phyloP scores from a whole-genome alignment of 2,888 invertebrate species.

The Protonemura montana region DNA sequence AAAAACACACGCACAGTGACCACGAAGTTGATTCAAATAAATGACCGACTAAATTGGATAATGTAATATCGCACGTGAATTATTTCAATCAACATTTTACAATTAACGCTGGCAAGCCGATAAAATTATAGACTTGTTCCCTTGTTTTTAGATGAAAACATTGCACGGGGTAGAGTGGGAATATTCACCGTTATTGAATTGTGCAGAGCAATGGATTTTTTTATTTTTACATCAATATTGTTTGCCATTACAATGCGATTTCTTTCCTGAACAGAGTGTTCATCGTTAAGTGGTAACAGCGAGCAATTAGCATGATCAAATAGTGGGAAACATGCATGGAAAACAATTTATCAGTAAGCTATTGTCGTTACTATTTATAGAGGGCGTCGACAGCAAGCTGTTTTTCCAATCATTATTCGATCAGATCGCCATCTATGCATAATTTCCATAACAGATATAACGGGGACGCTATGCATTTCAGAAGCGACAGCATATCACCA shows the following conservation, averaged over 20 bases:
- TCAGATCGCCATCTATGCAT: background rate
- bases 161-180: background rate
- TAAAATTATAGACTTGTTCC: background rate
- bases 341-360: slow-evolving; percentile 7
- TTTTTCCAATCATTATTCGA: background rate
- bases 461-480: background rate
- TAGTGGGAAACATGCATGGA: background rate
- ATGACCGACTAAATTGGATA: background rate
- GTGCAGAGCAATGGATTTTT: background rate
- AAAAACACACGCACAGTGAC: background rate
- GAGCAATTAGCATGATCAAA: background rate
- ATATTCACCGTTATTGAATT: background rate
- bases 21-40: background rate
- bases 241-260: background rate
- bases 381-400: background rate
- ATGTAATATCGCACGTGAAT: background rate
- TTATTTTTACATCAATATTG: background rate
- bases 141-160: background rate
- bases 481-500: background rate
- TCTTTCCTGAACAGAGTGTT: background rate
- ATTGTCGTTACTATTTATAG: background rate
- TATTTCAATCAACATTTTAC: background rate
- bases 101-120: background rate
- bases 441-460: background rate
- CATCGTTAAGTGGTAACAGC: background rate